Base-by-base conservation (phyloP, 2,888 invertebrate species). In the Malthinus seriepunctatus region DNA sequence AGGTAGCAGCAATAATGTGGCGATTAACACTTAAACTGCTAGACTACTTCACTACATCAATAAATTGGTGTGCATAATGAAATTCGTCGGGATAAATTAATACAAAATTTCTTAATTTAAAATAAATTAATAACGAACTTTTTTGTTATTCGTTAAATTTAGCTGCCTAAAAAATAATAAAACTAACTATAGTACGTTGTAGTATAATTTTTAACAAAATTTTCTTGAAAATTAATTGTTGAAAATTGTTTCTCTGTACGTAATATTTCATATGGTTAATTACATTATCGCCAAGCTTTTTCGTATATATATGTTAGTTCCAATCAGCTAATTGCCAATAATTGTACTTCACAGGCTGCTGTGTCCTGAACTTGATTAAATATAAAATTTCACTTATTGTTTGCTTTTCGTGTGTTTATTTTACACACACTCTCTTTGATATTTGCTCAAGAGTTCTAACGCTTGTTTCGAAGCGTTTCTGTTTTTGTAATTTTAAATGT, bases 321-420 rank as follows among this genome's bases (percentile, higher is more conserved):
- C 75, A 75, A 75, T 75, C 74, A 75, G 71, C 74, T 74, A 75
- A 75, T 74, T 75, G 75, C 70, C 67, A 67, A 71, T 71, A 74
- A 74, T 73, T 73, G 69, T 67, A 65, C 66, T 71, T 67, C 68
- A 67, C 69, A 62, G 62, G 67, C 62, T 69, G 65, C 69, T 68
- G 67, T 66, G 68, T 62, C 62, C 63, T 60, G 67, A 64, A 65
- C 66, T 70, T 70, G 69, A 72, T 73, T 71, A 70, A 73, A 73
- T 72, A 72, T 72, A 71, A 73, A 73, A 72, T 71, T 70, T 71
- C 69, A 70, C 68, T 69, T 71, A 70, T 67, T 72, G 71, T 70
- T 71, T 71, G 71, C 69, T 64, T 67, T 67, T 59, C 63, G 44
- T 67, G 64, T 66, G 62, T 23, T 23, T 63, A 51, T 62, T 65